phyloP scores from a whole-genome alignment of 2,888 invertebrate genomes.

The Invenusta paracnida region DNA sequence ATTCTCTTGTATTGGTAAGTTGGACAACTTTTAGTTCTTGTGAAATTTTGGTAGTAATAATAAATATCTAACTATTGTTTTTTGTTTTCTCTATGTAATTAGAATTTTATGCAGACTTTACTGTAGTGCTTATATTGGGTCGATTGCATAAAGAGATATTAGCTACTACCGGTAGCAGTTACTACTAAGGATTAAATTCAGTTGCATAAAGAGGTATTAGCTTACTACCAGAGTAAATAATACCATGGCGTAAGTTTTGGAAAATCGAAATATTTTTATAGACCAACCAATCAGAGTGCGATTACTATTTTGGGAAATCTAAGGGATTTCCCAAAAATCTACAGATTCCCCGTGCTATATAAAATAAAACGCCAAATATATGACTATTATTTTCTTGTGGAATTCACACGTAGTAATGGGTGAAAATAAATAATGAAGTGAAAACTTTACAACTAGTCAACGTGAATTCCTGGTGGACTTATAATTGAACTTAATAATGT shows the following conservation, averaged over 20 bases:
- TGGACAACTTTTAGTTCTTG: too few species aligned
- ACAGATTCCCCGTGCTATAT: too few species aligned
- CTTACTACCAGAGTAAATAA: not conserved
- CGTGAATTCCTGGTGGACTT: not conserved
- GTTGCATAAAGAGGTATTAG: conserved; percentile 17
- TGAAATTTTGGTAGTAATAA: too few species aligned
- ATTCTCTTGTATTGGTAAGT: too few species aligned
- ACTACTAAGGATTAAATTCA: not conserved
- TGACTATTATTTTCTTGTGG: too few species aligned
- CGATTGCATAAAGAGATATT: conserved; percentile 10
- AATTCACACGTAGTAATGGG: too few species aligned
- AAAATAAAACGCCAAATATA: too few species aligned
- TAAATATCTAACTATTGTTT: too few species aligned
- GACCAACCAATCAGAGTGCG: not conserved
- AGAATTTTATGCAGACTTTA: too few species aligned
- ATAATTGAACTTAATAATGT: not conserved
- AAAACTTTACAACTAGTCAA: not conserved
- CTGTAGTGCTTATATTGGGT: not conserved
- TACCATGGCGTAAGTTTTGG: conserved; percentile 6
- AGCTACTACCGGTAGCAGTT: conserved; percentile 7
- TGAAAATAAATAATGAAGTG: not conserved
- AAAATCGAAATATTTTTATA: not conserved
- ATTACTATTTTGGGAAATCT: not conserved
- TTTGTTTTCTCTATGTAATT: too few species aligned
- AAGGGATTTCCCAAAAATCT: not conserved